Base-by-base conservation (phyloP, 2,888 invertebrate species). In the Acleris literana region DNA sequence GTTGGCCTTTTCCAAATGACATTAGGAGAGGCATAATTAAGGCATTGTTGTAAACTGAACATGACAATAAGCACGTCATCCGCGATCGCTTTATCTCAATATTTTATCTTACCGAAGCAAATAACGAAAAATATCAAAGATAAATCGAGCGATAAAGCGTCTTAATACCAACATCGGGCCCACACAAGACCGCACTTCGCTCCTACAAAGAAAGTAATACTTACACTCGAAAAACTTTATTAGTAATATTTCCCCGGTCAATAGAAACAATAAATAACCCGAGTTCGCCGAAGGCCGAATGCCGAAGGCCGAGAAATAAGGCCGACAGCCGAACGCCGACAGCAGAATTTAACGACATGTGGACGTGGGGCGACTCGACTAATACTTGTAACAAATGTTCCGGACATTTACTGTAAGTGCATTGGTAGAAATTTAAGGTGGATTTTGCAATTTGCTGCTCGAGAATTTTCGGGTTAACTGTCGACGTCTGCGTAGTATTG, bases 201-300 rank as follows among this genome's bases (percentile, higher is more conserved):
- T 11, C 51, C 29, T 39, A 9, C 43, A 63, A 52, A 52, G 29
- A 46, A 18, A 16, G 54, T 44, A 65, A 55, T 65, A 65, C 65
- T 46, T 39, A 51, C 44, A 51, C 60, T 52, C 51, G 20, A 25
- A 58, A 46, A 57, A 53, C 57, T 43, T 66, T 66, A 66, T 62
- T 66, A 66, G 39, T 62, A 52, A 53, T 66, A 66, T 66, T 62
- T 66, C 49, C 46, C 61, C 61, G 81, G 79, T 81, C 82, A 82
- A 81, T 83, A 82, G 77, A 74, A 72, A 75, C 72, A 65, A 81
- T 82, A 83, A 83, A 82, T 83, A 80, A 62, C 59, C 44, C 53
- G 20, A 17, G 22, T 25, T 13, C 49, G 25, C 52, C 39, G 55
- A 44, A 16, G 16, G 59, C 39, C 59, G 39, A 39, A n/a, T 11